Evolutionary conservation across 2,113 vertebrate species (phyloP), one percentile per base, ranked within the genome.

Genomic region (Machaerirhynchus nigripectus): DNA sequence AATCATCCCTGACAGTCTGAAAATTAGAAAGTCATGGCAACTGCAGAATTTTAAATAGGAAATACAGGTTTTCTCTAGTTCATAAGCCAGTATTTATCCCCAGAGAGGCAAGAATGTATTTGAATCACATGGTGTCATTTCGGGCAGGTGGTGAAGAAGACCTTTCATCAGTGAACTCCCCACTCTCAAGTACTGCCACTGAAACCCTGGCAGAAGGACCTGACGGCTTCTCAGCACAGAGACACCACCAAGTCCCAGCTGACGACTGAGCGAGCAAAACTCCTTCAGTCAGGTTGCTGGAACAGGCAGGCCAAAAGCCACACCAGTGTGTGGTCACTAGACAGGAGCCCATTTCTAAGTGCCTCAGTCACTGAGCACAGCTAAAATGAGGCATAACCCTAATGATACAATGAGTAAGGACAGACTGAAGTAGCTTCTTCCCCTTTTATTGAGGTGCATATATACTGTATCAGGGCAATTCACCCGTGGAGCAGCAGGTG

Each of bases 401-500:
- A 44, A 69, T 31, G 7, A 85, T n/a, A 53, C 44, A 63, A 15
- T 0, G 0, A 59, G 37, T 4, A 73, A 76, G 16, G 35, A 21
- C 24, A 56, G 12, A 30, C 23, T 73, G 28, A 57, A 70, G 26
- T 0, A 69, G 35, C 17, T n/a, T 60, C 64, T 61, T 60, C 17
- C 56, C 9, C 46, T 76, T 77, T 80, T 77, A 44, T 53, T 77
- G 28, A 53, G 12, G 11, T 57, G 46, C 35, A 35, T 14, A 28
- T 22, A 21, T 13, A 47, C 7, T 50, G 20, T 30, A 71, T 23
- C 18, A 87, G 61, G 30, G 57, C 39, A 82, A 87, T 31, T 85
- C 30, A 67, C 23, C 20, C 0, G 0, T 16, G 30, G 18, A 46
- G 14, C 37, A 59, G 64, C 69, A 82, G 16, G 3, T 37, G 10